phyloP scores from a whole-genome alignment of 2,113 vertebrate genomes.

The Desmodus rotundus region DNA sequence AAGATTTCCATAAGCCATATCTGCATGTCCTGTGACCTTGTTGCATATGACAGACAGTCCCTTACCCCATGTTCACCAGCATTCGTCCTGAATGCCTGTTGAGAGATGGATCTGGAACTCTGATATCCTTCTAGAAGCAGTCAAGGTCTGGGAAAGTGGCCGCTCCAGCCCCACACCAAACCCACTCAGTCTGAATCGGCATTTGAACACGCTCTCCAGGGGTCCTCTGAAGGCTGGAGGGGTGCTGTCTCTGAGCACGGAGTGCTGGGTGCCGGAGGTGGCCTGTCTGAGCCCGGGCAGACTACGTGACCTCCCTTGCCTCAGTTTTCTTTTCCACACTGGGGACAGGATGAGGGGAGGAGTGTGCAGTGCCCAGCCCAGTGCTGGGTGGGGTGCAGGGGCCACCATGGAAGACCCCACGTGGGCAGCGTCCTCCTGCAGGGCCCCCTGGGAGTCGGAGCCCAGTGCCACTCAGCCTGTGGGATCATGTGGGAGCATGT shows the following conservation, averaged over 20 bases:
- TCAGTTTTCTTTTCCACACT: not conserved
- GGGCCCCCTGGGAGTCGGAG: not conserved
- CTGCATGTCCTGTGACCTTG: not conserved
- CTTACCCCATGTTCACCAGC: not conserved
- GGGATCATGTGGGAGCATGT: not conserved
- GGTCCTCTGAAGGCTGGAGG: not conserved
- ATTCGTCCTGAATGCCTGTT: not conserved
- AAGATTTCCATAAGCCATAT: not conserved
- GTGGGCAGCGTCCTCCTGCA: not conserved
- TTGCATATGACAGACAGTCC: not conserved
- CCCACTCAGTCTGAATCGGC: not conserved
- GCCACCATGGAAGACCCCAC: not conserved
- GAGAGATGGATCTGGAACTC: not conserved
- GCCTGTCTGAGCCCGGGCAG: not conserved
- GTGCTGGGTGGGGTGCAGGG: too few species aligned
- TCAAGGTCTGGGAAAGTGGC: not conserved
- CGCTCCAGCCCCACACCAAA: not conserved
- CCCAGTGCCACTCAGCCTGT: not conserved
- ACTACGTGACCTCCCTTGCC: too few species aligned
- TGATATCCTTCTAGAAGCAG: not conserved
- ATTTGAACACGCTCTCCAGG: not conserved
- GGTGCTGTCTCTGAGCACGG: not conserved
- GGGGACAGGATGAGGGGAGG: not conserved
- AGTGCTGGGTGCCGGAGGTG: not conserved
- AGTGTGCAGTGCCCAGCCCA: rapidly evolving